Evolutionary conservation across 35 echinoderm and acorn worm species (phyloP), one percentile per base, ranked within the genome.

Genomic region (Hemicentrotus pulcherrimus): DNA sequence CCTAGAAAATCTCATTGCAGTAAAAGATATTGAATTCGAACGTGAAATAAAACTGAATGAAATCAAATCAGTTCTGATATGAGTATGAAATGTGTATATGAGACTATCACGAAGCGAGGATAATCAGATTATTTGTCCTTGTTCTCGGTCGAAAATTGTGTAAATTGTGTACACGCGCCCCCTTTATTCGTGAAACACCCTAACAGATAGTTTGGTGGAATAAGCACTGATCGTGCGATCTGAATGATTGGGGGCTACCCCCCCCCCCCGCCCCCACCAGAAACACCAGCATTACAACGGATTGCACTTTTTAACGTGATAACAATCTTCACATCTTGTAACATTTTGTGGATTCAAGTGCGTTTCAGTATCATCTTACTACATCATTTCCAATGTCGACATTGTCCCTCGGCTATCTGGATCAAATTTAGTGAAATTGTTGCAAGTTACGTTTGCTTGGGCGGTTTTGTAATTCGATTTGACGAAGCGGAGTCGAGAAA

Each of bases 401-500:
- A 70, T 78, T 78, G 19, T 78, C 19, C 18, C 5, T 30, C n/a
- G 65, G 65, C 65, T 78, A 78, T n/a, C 65, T 78, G 19, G 65
- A 78, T 28, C 65, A 78, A 78, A 78, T 78, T 78, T 78, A 28
- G 65, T 22, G 28, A 78, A 28, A 78, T 78, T 78, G 19, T 78
- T 78, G 5, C 65, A 78, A 78, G 65, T 78, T 78, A 78, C 65
- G 65, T 78, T 78, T 78, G 65, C 65, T 78, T 78, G 65, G 65
- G 65, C 65, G 65, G 65, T 78, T 70, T 78, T 78, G 65, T 78
- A 78, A 78, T 78, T 78, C 18, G 65, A 78, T 78, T 78, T 78
- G 65, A 28, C 65, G 65, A 78, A 78, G 65, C 65, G 65, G 65
- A 78, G 65, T 28, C 65, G 65, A 78, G 65, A 78, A 78, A 78